Evolutionary conservation across 2,888 invertebrate species (phyloP).

Genomic region (Lasiommata megera): DNA sequence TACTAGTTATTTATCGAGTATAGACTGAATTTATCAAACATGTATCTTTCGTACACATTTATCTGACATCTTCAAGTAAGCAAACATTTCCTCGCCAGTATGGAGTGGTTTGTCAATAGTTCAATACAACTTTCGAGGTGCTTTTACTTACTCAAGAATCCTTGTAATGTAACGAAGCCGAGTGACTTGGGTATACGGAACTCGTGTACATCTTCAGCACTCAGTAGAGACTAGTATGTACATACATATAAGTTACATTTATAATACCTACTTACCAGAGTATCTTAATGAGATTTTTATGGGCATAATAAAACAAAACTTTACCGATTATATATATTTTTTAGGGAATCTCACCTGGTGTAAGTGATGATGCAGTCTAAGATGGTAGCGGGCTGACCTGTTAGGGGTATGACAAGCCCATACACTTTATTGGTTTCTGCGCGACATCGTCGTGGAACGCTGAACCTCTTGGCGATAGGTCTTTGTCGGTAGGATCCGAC

Average conservation of each 20-base stretch:
- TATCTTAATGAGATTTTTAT: too few species aligned
- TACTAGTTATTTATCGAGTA: neutral
- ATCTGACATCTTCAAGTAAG: conserved; percentile 40
- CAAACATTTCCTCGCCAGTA: conserved; percentile 44
- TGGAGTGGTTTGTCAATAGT: conserved; percentile 59
- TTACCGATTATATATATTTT: too few species aligned
- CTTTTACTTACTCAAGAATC: conserved; percentile 49
- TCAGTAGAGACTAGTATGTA: neutral
- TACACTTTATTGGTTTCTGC: too few species aligned
- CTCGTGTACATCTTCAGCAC: neutral
- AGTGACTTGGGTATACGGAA: conserved; percentile 1
- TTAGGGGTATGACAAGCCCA: too few species aligned
- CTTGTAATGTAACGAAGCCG: conserved; percentile 33
- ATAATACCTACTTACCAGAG: neutral
- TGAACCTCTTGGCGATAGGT: too few species aligned
- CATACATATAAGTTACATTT: neutral
- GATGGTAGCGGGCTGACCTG: too few species aligned
- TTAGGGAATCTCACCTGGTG: too few species aligned
- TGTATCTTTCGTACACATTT: conserved; percentile 19
- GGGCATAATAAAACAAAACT: too few species aligned
- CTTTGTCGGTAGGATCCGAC: too few species aligned
- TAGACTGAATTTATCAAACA: neutral
- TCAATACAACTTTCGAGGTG: conserved; percentile 47
- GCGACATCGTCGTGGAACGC: too few species aligned
- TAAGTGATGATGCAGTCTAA: too few species aligned